Percentiles rank a stretch among this genome's conserved stretches.
Conservation (phyloP, 2,797 vertebrate genomes). For the Leptoclinus maculatus region DNA sequence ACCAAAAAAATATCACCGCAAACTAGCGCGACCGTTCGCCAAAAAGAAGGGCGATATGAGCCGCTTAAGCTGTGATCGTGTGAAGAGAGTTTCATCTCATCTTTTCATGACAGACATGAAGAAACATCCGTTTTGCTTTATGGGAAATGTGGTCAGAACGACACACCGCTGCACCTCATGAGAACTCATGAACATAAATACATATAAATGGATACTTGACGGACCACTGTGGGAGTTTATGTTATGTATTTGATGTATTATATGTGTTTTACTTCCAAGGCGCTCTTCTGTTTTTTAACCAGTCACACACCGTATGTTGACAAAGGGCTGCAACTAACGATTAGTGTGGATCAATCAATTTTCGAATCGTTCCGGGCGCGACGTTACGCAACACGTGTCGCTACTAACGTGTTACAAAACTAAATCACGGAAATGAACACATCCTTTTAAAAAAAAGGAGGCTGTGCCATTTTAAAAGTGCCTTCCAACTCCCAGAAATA, state of each 20-base stretch:
- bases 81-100: not conserved
- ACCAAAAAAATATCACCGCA: not conserved
- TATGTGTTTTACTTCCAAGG: not conserved
- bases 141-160: constrained; percentile 8
- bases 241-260: not conserved
- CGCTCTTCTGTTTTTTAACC: not conserved
- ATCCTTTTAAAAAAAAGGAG: not conserved
- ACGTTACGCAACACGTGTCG: not conserved
- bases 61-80: not conserved
- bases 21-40: not conserved
- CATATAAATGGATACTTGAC: not conserved
- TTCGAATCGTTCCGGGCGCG: not conserved
- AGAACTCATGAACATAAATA: not conserved
- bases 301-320: not conserved
- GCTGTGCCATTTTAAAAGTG: constrained; percentile 60
- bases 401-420: not conserved
- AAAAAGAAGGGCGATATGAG: not conserved
- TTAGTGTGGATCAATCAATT: not conserved
- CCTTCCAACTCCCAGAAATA: constrained; percentile 51
- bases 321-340: constrained; percentile 13
- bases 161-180: constrained; percentile 2
- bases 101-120: not conserved
- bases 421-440: not conserved
- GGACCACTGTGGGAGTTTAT: constrained; percentile 12
- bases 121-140: not conserved